Evolutionary conservation across 2,888 invertebrate species (phyloP), one percentile per base, ranked within the genome.

Genomic region (Melangyna quadrimaculata): DNA sequence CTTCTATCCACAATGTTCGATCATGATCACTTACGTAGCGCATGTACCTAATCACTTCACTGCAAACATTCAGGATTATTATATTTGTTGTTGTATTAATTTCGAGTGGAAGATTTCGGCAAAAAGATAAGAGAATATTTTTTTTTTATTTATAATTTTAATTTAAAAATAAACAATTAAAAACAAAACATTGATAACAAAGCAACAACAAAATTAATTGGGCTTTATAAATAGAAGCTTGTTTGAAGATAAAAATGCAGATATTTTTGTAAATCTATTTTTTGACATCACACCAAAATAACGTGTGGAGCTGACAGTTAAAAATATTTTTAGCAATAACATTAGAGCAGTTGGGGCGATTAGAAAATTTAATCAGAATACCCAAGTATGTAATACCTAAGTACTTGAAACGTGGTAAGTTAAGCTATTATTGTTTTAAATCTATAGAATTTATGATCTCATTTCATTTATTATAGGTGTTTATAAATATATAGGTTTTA

Each of bases 11-110:
- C 65, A 22, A 27, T 22, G 9, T 35, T 70, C 43, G 61, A 9
- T n/a, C n/a, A n/a, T 71, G 81, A 71, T 77, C 81, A 81, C 71
- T 71, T 22, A 57, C 17, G 51, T 35, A 45, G 71, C 71, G 71
- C 81, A 72, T 81, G 81, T 55, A 77, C 24, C n/a, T n/a, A n/a
- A n/a, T 10, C 6, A 19, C 55, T n/a, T 29, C 6, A 19, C 8
- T 32, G 14, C 3, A 10, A 55, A 53, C 29, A 43, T 51, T 77
- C 81, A 43, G 53, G 35, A 55, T 10, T 17, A 5, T 70, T 55
- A 35, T 22, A 4, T 12, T 22, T 24, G 10, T 45, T 19, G 19
- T 19, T 22, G 12, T 10, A 17, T 53, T 29, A 53, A 27, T 53
- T 45, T 35, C 19, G 57, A 48, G 29, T 75, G 67, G 45, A 73